Percentiles rank a stretch among this genome's conserved stretches.
Evolutionary conservation across 1,140 invertebrate genomes (phyloP).

Genomic region (Drosophila setifemur): DNA sequence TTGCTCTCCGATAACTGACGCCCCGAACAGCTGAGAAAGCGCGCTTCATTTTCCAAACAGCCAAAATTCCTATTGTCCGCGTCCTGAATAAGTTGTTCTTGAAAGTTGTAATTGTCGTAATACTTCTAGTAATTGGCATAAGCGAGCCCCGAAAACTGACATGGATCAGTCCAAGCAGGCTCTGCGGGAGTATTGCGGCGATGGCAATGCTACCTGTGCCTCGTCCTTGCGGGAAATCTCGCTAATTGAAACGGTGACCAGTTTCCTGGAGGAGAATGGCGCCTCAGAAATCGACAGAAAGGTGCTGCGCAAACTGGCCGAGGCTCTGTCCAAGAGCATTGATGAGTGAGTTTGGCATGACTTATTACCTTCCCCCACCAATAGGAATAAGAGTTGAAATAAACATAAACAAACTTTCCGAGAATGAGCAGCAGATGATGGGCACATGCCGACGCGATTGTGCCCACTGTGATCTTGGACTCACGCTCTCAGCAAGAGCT

Average conservation of each 20-base stretch:
- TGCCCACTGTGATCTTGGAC: conserved; percentile 30
- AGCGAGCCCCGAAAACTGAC: too few relatives aligned
- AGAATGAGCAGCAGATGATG: conserved; percentile 11
- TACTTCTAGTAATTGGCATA: too few relatives aligned
- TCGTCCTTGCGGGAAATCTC: conserved; percentile 66
- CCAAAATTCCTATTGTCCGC: conserved; percentile 8
- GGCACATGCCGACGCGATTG: conserved; percentile 1
- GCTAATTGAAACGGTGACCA: conserved; percentile 67
- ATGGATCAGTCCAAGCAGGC: conserved; percentile 63
- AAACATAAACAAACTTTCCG: not conserved
- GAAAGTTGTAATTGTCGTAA: conserved; percentile 6
- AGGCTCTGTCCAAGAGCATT: conserved; percentile 66
- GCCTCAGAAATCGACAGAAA: conserved; percentile 57
- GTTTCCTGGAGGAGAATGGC: conserved; percentile 66
- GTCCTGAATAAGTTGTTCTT: conserved; percentile 22
- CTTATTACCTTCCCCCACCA: not conserved
- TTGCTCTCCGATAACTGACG: conserved; percentile 31
- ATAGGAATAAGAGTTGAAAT: conserved; percentile 21
- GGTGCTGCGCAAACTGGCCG: conserved; percentile 57
- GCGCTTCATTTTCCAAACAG: conserved; percentile 44
- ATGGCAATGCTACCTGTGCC: conserved; percentile 35
- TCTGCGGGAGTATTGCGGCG: conserved; percentile 46
- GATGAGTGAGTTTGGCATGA: conserved; percentile 45
- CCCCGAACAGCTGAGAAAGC: conserved; percentile 40
- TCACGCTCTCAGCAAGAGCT: conserved; percentile 25